Conservation (phyloP, 2,888 invertebrate species). For the Lycophotia porphyrea region DNA sequence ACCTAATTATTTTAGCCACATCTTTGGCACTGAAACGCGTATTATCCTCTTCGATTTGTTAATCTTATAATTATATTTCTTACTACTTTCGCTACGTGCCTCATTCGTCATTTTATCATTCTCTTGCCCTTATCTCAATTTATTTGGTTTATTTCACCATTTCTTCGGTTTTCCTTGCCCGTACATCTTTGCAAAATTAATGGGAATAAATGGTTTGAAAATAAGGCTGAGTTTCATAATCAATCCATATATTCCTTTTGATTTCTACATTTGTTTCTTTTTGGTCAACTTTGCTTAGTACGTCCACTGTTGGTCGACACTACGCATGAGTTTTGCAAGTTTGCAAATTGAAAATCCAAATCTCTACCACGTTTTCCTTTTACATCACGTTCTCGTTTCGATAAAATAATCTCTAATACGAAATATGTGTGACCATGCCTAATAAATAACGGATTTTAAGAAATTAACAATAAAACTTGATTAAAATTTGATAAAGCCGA, state of each 20-base stretch:
- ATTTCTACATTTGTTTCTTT: conserved; percentile 9
- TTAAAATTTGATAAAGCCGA: neutral
- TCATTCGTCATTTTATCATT: neutral
- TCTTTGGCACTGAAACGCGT: too few relatives aligned
- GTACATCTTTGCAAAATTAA: neutral
- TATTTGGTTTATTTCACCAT: neutral
- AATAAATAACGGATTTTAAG: neutral
- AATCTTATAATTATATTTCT: neutral
- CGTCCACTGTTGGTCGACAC: neutral
- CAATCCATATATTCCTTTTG: neutral
- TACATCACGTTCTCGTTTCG: conserved; percentile 8
- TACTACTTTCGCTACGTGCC: neutral
- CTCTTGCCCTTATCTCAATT: neutral
- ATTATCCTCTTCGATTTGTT: conserved; percentile 6
- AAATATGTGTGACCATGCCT: neutral
- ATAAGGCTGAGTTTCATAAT: neutral
- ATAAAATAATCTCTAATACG: neutral
- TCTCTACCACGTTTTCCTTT: conserved; percentile 1
- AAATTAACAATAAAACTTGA: neutral
- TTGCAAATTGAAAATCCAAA: conserved; percentile 5
- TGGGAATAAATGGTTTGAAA: neutral
- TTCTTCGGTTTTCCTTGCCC: neutral
- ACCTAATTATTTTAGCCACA: too few relatives aligned
- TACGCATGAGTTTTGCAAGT: conserved; percentile 2
- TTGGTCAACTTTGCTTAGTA: too few relatives aligned